Evolutionary conservation across 2,797 vertebrate genomes (phyloP), one percentile per base, ranked within the genome.

Genomic region (Ceryle rudis): DNA sequence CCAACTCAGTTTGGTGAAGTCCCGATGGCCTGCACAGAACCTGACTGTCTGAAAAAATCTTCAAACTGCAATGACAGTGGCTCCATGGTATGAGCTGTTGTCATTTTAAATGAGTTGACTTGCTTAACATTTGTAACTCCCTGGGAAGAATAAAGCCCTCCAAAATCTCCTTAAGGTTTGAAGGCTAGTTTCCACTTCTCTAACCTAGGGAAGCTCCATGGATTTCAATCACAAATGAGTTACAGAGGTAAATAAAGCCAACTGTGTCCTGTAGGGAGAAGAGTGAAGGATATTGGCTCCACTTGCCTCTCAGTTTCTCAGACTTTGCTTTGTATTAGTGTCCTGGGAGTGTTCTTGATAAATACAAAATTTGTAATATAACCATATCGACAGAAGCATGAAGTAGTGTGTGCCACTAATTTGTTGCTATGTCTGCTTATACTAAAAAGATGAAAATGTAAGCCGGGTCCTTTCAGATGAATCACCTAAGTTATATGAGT

Each of bases 401-500:
- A 70, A 75, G 37, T 35, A 35, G 55, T 5, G 6, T 28, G 18
- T 2, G 19, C 14, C 0, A 1, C 41, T 9, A 65, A 47, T 44
- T 8, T 52, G 35, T 44, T 92, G 64, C 44, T 57, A 5, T 3
- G 26, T 28, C 41, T 62, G 54, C 19, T 77, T 64, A 9, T 11
- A 71, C 46, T 1, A 51, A 65, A 35, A 69, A 62, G n/a, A 62
- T 25, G 33, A 75, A 58, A 47, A 47, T 15, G 35, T 7, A 7
- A 78, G 55, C 14, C 14, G 5, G 0, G 1, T 51, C 61, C 28
- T 78, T 81, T 46, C 29, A 51, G 69, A 57, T 25, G 33, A 60
- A 22, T 57, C 47, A 10, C 12, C 1, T 2, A 1, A 29, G 17
- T 19, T 72, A 1, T 29, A 70, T 0, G 29, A 31, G 41, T 2